Evolutionary conservation across 2,797 vertebrate species (phyloP), one percentile per base, ranked within the genome.

Genomic region (Leptatherina wallacei): DNA sequence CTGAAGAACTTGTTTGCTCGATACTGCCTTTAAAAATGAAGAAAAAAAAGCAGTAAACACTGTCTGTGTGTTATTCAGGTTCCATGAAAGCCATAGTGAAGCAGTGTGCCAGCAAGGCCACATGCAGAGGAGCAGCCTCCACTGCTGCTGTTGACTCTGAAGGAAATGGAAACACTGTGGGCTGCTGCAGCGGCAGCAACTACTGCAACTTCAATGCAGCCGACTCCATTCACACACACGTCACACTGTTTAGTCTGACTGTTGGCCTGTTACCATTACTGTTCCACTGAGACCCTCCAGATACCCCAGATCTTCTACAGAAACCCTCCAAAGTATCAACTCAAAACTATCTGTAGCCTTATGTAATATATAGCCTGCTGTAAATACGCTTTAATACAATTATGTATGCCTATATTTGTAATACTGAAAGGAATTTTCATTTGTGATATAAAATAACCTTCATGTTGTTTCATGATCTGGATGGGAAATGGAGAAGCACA

Each of bases 141-240:
- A 0, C 24, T 0, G 72, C 86, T 4, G 73, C 82, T 0, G 8
- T 89, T 1, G 80, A 90, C 65, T 2, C 10, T 0, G 29, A 65
- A 0, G 91, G 93, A 24, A 82, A 92, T 3, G 91, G 92, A 14
- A 92, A 86, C 78, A 13, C 13, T 0, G 56, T 93, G 10, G 61
- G n/a, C 69, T 94, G 93, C 83, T 94, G 93, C 81, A 86, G n/a
- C 18, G 69, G 29, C 56, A 83, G 2, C 22, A 49, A 85, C 78
- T 35, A 90, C 59, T 94, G 94, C 38, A 94, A 93, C 87, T 74
- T 69, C 65, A 91, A 82, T 4, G 75, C 78, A n/a, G 91, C 86
- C 0, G 18, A 83, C 16, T 76, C 76, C 1, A 2, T 86, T 33
- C 82, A 71, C 29, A 27, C 67, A 6, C 82, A 76, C 62, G 5